These are phyloP conservation scores for Pseudoips prasinana DNA, from an alignment of 2,888 invertebrate species.

Conservation along the genomic window DNA sequence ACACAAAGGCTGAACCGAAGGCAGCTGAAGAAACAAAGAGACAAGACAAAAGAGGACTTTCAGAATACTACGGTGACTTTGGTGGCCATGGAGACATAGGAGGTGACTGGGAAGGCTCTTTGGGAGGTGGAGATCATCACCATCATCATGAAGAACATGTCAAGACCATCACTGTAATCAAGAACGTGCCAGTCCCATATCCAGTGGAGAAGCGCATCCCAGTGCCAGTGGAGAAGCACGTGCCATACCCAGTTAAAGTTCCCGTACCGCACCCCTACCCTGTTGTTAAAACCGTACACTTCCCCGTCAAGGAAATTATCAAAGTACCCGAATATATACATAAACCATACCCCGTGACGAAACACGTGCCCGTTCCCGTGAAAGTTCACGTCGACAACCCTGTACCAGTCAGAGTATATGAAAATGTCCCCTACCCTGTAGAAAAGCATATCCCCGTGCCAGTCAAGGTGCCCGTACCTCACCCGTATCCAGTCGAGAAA, in stretches of 20 bases:
- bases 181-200: conserved; percentile 87
- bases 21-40: conserved; percentile 74
- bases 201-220: conserved; percentile 83
- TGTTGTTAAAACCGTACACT: conserved; percentile 85
- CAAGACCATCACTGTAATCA: conserved; percentile 86
- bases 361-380: conserved; percentile 84
- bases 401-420: conserved; percentile 83
- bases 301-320: conserved; percentile 84
- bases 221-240: conserved; percentile 84
- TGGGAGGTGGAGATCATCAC: conserved; percentile 30
- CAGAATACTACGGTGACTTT: conserved; percentile 72
- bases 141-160: conserved; percentile 70
- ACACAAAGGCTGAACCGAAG: conserved; percentile 70
- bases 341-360: conserved; percentile 86
- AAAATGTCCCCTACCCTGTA: conserved; percentile 86
- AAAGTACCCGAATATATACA: conserved; percentile 86
- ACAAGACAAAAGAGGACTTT: conserved; percentile 81
- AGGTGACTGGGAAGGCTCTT: conserved; percentile 34
- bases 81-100: conserved; percentile 51
- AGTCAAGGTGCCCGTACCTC: conserved; percentile 86
- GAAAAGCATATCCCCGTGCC: conserved; percentile 86
- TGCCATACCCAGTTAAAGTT: conserved; percentile 85
- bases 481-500: conserved; percentile 88
- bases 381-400: conserved; percentile 86
- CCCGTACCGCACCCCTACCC: conserved; percentile 87